phyloP scores from a whole-genome alignment of 1,140 invertebrate species.

The Stratiolaelaps scimitus region DNA sequence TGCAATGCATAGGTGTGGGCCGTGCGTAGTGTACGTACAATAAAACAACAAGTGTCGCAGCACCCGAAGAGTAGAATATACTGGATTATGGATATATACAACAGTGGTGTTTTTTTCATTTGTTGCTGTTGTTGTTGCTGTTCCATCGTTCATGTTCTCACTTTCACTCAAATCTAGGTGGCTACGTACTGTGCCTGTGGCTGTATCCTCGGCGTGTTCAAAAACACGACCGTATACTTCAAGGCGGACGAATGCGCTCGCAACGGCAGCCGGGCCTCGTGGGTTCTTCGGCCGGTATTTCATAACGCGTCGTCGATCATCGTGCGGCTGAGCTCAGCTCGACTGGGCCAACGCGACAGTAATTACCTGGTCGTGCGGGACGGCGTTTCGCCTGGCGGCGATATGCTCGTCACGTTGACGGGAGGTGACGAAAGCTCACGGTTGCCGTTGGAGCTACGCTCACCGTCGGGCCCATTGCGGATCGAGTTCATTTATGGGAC shows the following conservation, averaged over 20 bases:
- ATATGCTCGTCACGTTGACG: slow-evolving; percentile 31
- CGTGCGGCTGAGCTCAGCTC: background rate
- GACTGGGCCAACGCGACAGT: slow-evolving; percentile 3
- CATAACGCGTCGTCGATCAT: slow-evolving; percentile 25
- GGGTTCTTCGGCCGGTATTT: slow-evolving; percentile 7
- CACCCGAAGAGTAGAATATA: no score
- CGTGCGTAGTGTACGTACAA: no score
- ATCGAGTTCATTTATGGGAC: slow-evolving; percentile 5
- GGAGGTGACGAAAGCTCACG: background rate
- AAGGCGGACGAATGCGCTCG: slow-evolving; percentile 8
- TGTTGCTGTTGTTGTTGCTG: no score
- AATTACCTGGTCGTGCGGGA: slow-evolving; percentile 32
- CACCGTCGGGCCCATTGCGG: background rate
- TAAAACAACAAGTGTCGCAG: no score
- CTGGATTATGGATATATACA: no score
- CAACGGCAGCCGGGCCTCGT: slow-evolving; percentile 9
- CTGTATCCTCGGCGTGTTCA: slow-evolving; percentile 19
- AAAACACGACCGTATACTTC: slow-evolving; percentile 23
- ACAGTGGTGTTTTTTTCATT: no score
- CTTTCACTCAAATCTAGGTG: background rate
- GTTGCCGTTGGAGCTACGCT: slow-evolving; percentile 18
- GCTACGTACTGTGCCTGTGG: slow-evolving; percentile 14
- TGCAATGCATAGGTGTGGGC: no score
- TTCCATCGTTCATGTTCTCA: no score
- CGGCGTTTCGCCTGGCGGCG: slow-evolving; percentile 30